Evolutionary conservation across 1,140 invertebrate genomes (phyloP).

Genomic region (Rhynchophorus ferrugineus): DNA sequence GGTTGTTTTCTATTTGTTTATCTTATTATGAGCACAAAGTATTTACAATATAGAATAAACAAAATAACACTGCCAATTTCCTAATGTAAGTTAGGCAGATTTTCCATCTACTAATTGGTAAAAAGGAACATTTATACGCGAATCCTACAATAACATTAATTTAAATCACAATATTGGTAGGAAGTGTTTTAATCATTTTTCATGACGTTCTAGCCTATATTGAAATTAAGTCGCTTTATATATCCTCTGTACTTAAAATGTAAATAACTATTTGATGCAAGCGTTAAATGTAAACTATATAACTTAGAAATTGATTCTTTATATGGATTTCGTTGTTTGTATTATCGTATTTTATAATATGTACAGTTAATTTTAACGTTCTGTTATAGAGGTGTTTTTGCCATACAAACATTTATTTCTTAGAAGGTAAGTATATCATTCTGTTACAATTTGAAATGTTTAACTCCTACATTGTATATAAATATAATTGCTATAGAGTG

Average conservation of each 20-base stretch:
- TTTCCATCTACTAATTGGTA: slow-evolving; percentile 23
- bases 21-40: slow-evolving; percentile 29
- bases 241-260: slow-evolving; percentile 28
- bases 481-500: slow-evolving; percentile 20
- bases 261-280: slow-evolving; percentile 26
- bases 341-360: slow-evolving; percentile 30
- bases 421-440: slow-evolving; percentile 22
- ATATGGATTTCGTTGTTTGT: slow-evolving; percentile 27
- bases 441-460: slow-evolving; percentile 32
- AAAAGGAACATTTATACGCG: slow-evolving; percentile 17
- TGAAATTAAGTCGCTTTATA: slow-evolving; percentile 17
- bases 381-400: slow-evolving; percentile 20
- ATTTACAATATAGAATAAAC: slow-evolving; percentile 28
- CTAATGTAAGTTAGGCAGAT: slow-evolving; percentile 33
- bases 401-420: slow-evolving; percentile 31
- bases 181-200: slow-evolving; percentile 22
- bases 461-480: slow-evolving; percentile 23
- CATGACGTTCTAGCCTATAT: slow-evolving; percentile 17
- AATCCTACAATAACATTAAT: slow-evolving; percentile 5
- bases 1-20: neutral
- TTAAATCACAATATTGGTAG: slow-evolving; percentile 9
- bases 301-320: slow-evolving; percentile 22
- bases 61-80: slow-evolving; percentile 34
- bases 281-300: slow-evolving; percentile 15
- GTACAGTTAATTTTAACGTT: slow-evolving; percentile 30